Percentiles rank a stretch among this genome's conserved stretches.
Evolutionary conservation across 2,113 vertebrate genomes (phyloP).

Genomic region (Nanorana parkeri): DNA sequence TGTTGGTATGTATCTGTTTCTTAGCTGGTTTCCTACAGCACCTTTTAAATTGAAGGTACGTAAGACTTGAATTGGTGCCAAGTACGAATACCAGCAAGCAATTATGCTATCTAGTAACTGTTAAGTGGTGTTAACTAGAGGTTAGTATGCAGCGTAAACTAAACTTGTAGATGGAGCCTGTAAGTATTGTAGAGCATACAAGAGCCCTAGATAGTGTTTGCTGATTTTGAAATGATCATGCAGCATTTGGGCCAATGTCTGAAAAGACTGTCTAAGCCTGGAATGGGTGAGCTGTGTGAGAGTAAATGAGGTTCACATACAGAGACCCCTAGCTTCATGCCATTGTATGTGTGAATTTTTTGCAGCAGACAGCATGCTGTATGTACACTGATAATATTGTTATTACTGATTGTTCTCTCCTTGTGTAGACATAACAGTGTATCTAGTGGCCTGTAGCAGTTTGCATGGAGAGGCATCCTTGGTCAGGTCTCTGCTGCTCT

Average conservation of each 20-base stretch:
- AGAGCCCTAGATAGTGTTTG: slow-evolving; percentile 27
- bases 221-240: background rate
- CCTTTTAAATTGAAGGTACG: slow-evolving; percentile 10
- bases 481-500: background rate
- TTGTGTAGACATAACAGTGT: slow-evolving; percentile 51
- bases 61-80: slow-evolving; percentile 35
- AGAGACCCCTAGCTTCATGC: background rate
- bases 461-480: slow-evolving; percentile 19
- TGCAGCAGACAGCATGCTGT: slow-evolving; percentile 36
- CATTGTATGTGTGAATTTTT: slow-evolving; percentile 16
- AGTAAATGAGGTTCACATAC: background rate
- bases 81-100: slow-evolving; percentile 53
- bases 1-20: slow-evolving; percentile 24
- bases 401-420: slow-evolving; percentile 45
- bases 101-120: slow-evolving; percentile 55
- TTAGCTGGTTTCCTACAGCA: slow-evolving; percentile 12
- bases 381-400: slow-evolving; percentile 49
- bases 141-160: slow-evolving; percentile 22
- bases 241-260: background rate
- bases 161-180: slow-evolving; percentile 29
- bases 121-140: slow-evolving; percentile 55
- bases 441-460: slow-evolving; percentile 29
- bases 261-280: background rate
- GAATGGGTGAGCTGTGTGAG: background rate
- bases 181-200: slow-evolving; percentile 22